Percentiles rank a stretch among this genome's conserved stretches.
Conservation (phyloP, 2,113 vertebrate genomes). For the Ictalurus furcatus region DNA sequence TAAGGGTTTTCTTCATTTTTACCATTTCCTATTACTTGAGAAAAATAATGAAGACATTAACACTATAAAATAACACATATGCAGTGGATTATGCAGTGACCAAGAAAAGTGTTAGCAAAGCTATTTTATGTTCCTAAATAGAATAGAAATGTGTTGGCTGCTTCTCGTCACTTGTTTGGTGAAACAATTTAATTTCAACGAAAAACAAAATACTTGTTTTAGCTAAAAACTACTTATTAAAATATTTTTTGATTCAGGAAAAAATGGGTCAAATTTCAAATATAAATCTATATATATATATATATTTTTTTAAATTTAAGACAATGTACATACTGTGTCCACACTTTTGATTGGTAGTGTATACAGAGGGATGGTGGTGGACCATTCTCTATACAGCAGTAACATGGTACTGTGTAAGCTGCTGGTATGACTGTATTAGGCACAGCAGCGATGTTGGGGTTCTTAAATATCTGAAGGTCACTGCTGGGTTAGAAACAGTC, state of each 20-base stretch:
- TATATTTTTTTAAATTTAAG: not conserved
- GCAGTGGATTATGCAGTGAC: not conserved
- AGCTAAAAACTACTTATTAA: not conserved
- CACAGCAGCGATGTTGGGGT: not conserved
- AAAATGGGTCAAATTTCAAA: not conserved
- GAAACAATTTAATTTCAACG: not conserved
- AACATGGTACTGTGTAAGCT: not conserved
- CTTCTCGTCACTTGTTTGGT: not conserved
- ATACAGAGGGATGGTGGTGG: not conserved
- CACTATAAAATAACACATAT: not conserved
- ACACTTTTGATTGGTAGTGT: no score
- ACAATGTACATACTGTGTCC: not conserved
- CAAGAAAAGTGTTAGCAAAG: not conserved
- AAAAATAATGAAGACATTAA: not conserved
- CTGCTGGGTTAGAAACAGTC: not conserved
- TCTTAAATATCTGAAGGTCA: not conserved
- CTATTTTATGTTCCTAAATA: not conserved
- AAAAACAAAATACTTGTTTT: not conserved
- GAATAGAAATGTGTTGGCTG: no score
- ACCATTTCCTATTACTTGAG: not conserved
- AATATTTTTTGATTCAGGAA: not conserved
- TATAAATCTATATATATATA: not conserved
- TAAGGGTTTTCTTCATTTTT: not conserved
- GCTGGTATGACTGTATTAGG: not conserved
- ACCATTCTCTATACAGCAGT: not conserved